These are phyloP conservation scores for Nothobranchius furzeri DNA, from an alignment of 2,113 vertebrate species.

Conservation along the genomic window DNA sequence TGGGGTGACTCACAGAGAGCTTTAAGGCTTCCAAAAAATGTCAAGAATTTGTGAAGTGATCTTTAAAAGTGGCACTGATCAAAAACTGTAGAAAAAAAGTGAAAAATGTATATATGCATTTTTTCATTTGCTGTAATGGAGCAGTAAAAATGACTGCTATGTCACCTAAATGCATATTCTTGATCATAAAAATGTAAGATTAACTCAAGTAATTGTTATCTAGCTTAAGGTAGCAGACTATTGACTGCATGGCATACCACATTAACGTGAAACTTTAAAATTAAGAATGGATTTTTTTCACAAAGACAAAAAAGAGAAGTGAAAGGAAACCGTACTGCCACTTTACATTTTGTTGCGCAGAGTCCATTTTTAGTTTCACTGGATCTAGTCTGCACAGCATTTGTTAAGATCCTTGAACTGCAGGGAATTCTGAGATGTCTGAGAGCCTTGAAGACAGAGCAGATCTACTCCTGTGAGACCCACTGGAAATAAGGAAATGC, in stretches of 20 bases:
- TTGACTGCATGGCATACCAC: conserved; percentile 49
- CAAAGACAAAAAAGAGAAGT: not conserved
- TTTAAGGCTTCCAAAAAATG: conserved; percentile 25
- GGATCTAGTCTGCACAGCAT: conserved; percentile 31
- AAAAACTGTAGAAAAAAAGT: conserved; percentile 12
- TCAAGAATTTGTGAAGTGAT: conserved; percentile 13
- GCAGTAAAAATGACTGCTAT: conserved; percentile 21
- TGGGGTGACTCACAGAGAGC: not conserved
- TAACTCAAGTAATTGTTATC: conserved; percentile 42
- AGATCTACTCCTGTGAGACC: conserved; percentile 64
- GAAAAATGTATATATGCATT: not conserved
- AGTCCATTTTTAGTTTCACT: conserved; percentile 24
- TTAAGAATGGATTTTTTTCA: conserved; percentile 61
- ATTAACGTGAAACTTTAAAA: conserved; percentile 59
- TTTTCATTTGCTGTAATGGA: not conserved
- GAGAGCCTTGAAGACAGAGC: conserved; percentile 53
- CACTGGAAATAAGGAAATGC: conserved; percentile 76
- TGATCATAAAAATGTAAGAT: conserved; percentile 32
- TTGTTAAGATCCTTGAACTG: conserved; percentile 43
- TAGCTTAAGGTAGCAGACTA: conserved; percentile 48
- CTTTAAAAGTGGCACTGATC: conserved; percentile 18
- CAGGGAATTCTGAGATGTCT: conserved; percentile 55
- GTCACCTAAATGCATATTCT: conserved; percentile 22
- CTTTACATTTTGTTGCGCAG: conserved; percentile 20
- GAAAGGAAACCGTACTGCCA: not conserved